Evolutionary conservation across 2,113 vertebrate genomes (phyloP).

Genomic region (Chamaetylas fuelleborni): DNA sequence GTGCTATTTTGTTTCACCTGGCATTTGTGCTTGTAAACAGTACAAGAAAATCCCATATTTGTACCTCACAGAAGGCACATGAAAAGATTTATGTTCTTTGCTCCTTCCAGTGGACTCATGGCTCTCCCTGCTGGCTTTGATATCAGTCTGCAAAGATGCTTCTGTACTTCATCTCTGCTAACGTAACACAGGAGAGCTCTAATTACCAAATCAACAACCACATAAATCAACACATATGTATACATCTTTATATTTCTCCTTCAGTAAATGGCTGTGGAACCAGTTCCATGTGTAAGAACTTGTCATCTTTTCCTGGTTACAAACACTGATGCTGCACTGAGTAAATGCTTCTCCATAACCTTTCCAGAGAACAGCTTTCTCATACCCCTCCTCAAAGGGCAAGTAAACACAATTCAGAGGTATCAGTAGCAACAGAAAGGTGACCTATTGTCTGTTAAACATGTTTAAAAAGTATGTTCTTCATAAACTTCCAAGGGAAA

Average conservation of each 20-base stretch:
- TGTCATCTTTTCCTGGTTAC: neutral
- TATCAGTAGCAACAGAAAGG: neutral
- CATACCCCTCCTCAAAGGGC: neutral
- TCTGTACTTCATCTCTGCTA: neutral
- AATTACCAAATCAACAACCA: neutral
- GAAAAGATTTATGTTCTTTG: constrained; percentile 10
- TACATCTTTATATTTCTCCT: neutral
- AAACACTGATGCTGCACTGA: neutral
- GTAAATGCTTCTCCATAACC: no score
- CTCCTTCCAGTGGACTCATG: constrained; percentile 32
- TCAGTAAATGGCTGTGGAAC: neutral
- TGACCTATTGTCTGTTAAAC: neutral
- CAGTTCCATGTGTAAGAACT: neutral
- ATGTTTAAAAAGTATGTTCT: neutral
- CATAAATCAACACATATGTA: neutral
- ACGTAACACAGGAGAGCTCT: neutral
- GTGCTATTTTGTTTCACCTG: neutral
- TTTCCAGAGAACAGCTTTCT: no score
- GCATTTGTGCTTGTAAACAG: neutral
- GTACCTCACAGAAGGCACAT: neutral
- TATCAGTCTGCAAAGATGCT: constrained; percentile 34
- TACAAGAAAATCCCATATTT: neutral
- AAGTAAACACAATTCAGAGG: neutral
- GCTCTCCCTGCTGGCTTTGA: constrained; percentile 62
- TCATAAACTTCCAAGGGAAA: neutral